phyloP scores from a whole-genome alignment of 2,113 vertebrate genomes.

The Abramis brama region DNA sequence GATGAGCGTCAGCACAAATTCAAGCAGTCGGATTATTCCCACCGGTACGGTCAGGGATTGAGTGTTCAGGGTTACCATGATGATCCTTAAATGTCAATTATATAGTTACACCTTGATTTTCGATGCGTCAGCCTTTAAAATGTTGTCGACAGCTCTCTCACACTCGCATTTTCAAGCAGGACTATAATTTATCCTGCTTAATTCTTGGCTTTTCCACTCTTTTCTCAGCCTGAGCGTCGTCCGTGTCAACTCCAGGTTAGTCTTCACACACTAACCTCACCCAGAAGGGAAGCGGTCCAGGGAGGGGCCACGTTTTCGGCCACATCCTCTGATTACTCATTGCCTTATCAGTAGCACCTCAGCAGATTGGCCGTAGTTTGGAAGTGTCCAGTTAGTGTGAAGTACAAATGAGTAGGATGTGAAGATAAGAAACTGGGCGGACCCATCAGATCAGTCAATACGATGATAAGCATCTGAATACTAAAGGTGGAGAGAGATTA shows the following conservation, averaged over 20 bases:
- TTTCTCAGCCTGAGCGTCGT: not conserved
- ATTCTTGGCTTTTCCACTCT: not conserved
- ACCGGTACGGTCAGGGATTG: slow-evolving; percentile 69
- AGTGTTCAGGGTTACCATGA: slow-evolving; percentile 60
- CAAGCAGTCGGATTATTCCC: slow-evolving; percentile 77
- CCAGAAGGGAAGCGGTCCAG: not conserved
- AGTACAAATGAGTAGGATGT: not conserved
- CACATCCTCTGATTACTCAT: slow-evolving; percentile 21
- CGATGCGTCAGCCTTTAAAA: not conserved
- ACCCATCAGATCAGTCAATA: not conserved
- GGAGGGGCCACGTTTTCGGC: not conserved
- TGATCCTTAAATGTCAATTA: slow-evolving; percentile 1
- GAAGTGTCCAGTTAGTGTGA: slow-evolving; percentile 3
- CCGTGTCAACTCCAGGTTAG: not conserved
- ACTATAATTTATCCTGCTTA: too few species aligned
- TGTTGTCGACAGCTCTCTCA: not conserved
- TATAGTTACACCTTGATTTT: not conserved
- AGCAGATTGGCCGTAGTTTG: not conserved
- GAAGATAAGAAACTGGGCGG: slow-evolving; percentile 42
- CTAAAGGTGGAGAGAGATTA: not conserved
- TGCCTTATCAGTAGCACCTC: slow-evolving; percentile 28
- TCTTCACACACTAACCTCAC: not conserved
- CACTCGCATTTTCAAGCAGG: too few species aligned
- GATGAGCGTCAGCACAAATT: slow-evolving; percentile 78
- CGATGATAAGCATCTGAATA: not conserved